Base-by-base conservation (phyloP, 2,797 vertebrate genomes). In the Poliocrania exsul region DNA sequence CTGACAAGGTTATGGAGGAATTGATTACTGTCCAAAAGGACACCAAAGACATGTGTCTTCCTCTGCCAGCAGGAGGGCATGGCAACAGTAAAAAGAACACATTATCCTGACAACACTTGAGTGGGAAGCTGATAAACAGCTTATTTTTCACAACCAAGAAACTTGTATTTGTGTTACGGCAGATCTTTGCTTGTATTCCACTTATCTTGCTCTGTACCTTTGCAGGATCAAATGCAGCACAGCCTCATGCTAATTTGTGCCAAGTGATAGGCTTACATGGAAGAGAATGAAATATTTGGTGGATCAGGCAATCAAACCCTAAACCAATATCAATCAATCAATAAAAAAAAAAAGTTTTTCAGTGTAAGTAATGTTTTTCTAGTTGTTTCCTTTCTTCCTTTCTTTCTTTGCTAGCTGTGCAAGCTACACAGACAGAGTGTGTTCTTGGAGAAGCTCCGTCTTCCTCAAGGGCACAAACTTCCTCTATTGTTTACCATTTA, bases 41-140 rank as follows among this genome's bases (percentile, higher is more conserved):
- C 44, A 44, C 17, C 42, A 58, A 15, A 74, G 61, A 38, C 11
- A 9, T 4, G 19, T 53, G 17, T 49, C 33, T 24, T 79, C 31
- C 19, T 47, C 10, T 19, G 82, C 21, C 46, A 60, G 28, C 16
- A 50, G 44, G 26, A 88, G n/a, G 29, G 20, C 38, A 33, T 3
- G 16, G 26, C 56, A 67, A 54, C 21, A 26, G 16, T 38, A 44
- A 57, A 89, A 78, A 84, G 17, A 51, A 51, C 37, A 24, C 0
- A 1, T 40, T 81, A 17, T 53, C 29, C 8, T 6, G 35, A 37
- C 35, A 64, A 54, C 20, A 31, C 0, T 0, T 8, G 35, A 71
- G 29, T 58, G 38, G 66, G 44, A 85, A 85, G 33, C n/a, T 62
- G 80, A 19, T 37, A 44, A 93, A 54, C 53, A 75, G 28, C n/a